Conservation (phyloP, 2,797 vertebrate species). For the Channa striata region DNA sequence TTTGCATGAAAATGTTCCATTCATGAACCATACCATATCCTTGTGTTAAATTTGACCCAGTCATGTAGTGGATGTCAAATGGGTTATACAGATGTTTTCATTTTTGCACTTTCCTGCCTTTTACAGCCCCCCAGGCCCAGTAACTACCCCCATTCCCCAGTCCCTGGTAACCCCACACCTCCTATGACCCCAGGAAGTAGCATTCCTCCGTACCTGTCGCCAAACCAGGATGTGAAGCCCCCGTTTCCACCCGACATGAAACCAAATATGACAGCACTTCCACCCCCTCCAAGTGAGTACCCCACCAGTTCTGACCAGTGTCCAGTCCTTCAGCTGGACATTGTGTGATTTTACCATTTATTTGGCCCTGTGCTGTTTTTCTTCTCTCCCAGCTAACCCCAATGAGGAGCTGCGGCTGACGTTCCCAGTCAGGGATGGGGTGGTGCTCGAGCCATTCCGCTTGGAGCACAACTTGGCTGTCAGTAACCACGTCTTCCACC, state of each 20-base stretch:
- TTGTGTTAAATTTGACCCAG: slow-evolving; percentile 3
- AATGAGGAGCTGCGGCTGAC: slow-evolving; percentile 97
- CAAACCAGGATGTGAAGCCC: slow-evolving; percentile 97
- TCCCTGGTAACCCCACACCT: slow-evolving; percentile 98
- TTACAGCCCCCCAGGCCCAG: slow-evolving; percentile 93
- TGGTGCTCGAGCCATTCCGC: slow-evolving; percentile 97
- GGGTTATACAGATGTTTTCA: slow-evolving; percentile 44
- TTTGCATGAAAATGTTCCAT: background rate
- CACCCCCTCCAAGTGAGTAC: slow-evolving; percentile 93
- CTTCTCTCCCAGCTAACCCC: slow-evolving; percentile 87
- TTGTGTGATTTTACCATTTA: background rate
- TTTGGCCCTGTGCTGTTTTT: background rate
- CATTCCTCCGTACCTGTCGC: slow-evolving; percentile 97
- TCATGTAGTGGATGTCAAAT: slow-evolving; percentile 16
- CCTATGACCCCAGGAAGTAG: slow-evolving; percentile 99
- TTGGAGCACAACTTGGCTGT: slow-evolving; percentile 99
- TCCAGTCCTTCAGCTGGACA: background rate
- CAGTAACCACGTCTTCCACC: slow-evolving; percentile 99
- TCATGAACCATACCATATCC: background rate
- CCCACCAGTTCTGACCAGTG: background rate
- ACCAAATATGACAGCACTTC: slow-evolving; percentile 96
- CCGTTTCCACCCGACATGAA: slow-evolving; percentile 99
- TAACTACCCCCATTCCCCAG: slow-evolving; percentile 98
- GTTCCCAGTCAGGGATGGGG: slow-evolving; percentile 95
- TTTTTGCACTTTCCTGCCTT: slow-evolving; percentile 35